Evolutionary conservation across 2,888 invertebrate species (phyloP), one percentile per base, ranked within the genome.

Genomic region (Dolichopus griseipennis): DNA sequence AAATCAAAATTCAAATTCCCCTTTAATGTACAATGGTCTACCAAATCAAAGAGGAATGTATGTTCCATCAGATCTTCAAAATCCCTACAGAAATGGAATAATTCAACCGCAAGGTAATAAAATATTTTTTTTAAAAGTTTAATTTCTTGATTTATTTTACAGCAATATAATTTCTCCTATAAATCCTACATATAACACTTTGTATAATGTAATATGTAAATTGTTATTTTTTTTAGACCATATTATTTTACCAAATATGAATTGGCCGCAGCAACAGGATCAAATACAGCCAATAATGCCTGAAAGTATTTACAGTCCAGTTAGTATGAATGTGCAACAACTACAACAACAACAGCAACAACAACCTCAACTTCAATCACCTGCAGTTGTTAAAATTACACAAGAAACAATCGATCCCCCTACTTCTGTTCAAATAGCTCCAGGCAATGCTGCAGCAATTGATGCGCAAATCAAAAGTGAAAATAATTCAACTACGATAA

Each of bases 41-140:
- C 68, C 78, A 69, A 75, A 77, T 68, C 76, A 76, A 70, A 75
- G 75, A 22, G 77, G 77, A 70, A 74, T 77, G 64, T 80, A 78
- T 72, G 73, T 75, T 52, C 74, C 74, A 67, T 22, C 69, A 70
- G 70, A 63, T 68, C 64, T 62, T 22, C 64, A 72, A 61, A 69
- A 68, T 63, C 1, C 34, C 15, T 72, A 72, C 65, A 63, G 72
- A 7, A 72, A 70, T 64, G 69, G 70, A 61, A 61, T 72, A 21
- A 65, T 66, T 7, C 70, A 70, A 22, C 72, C 72, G 18, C 73
- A 73, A 70, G 72, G 73, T 71, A 67, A 66, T 27, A 20, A 65
- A 0, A 21, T 27, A 41, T 8, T 62, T 27, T 27, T 27, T 27
- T 43, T 1, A 64, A 63, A 33, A 20, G 10, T 43, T n/a, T 61